These are phyloP conservation scores for Drosophila mulleri DNA, from an alignment of 2,888 invertebrate species.

Conservation along the genomic window DNA sequence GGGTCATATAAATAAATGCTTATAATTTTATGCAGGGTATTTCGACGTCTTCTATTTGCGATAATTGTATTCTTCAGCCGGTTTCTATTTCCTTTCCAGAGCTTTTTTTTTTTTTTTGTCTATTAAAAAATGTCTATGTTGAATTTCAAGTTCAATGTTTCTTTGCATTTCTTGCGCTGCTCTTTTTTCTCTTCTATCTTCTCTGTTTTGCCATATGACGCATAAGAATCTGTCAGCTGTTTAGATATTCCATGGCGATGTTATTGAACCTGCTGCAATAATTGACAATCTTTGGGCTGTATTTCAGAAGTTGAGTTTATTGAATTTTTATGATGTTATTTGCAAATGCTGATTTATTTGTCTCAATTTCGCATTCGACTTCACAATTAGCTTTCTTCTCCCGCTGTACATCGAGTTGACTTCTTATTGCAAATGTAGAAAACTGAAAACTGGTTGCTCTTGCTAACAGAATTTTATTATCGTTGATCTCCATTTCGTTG, in stretches of 20 bases:
- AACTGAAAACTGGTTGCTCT: conserved; percentile 26
- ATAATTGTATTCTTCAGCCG: background rate
- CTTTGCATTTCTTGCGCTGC: background rate
- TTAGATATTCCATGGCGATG: conserved; percentile 62
- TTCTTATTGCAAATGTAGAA: conserved; percentile 20
- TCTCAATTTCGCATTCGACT: conserved; percentile 10
- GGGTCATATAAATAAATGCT: background rate
- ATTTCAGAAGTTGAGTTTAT: conserved; percentile 25
- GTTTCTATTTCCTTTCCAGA: background rate
- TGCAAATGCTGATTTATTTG: conserved; percentile 68
- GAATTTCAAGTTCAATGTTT: conserved; percentile 51
- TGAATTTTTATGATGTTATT: conserved; percentile 60
- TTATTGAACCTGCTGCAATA: conserved; percentile 59
- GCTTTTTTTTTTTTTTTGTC: conserved; percentile 4
- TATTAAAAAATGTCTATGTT: conserved; percentile 19
- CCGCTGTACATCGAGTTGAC: conserved; percentile 6
- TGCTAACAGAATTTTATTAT: conserved; percentile 17
- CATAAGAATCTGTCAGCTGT: conserved; percentile 48
- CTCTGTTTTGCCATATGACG: conserved; percentile 40
- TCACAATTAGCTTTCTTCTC: background rate
- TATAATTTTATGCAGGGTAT: conserved; percentile 9
- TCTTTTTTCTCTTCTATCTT: conserved; percentile 1
- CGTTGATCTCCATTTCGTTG: background rate
- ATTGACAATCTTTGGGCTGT: conserved; percentile 10
- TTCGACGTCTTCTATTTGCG: background rate